phyloP scores from a whole-genome alignment of 1,140 invertebrate genomes.

The Philopotamus ludificatus region DNA sequence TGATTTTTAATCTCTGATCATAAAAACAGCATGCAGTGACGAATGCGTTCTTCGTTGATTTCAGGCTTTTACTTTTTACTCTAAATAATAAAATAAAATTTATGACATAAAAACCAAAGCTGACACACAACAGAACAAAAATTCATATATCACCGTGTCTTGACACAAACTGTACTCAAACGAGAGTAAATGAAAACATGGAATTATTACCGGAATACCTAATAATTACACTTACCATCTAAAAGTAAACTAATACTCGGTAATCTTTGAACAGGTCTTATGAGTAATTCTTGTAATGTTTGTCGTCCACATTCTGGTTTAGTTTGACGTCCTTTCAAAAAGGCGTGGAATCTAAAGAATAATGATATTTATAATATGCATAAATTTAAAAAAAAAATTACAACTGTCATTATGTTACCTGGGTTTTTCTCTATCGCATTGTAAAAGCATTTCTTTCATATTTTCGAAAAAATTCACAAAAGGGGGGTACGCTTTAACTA shows the following conservation, averaged over 20 bases:
- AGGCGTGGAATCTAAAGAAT: conserved; percentile 89
- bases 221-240: conserved; percentile 71
- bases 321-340: conserved; percentile 92
- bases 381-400: not conserved
- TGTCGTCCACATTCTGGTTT: conserved; percentile 94
- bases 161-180: no score
- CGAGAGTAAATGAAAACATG: no score
- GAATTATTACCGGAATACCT: no score
- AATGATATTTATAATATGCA: conserved; percentile 26
- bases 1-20: no score
- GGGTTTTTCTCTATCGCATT: conserved; percentile 88
- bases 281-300: conserved; percentile 90
- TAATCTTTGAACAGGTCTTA: conserved; percentile 93
- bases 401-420: conserved; percentile 48
- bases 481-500: conserved; percentile 93
- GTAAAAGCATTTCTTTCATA: conserved; percentile 87
- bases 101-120: no score
- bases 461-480: conserved; percentile 98
- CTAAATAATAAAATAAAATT: no score
- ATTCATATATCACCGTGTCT: no score
- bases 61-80: no score
- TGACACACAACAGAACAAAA: no score
- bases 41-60: no score
- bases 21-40: no score
- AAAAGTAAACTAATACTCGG: conserved; percentile 92